Evolutionary conservation across 2,888 invertebrate genomes (phyloP), one percentile per base, ranked within the genome.

Genomic region (Herminia tarsipennalis): DNA sequence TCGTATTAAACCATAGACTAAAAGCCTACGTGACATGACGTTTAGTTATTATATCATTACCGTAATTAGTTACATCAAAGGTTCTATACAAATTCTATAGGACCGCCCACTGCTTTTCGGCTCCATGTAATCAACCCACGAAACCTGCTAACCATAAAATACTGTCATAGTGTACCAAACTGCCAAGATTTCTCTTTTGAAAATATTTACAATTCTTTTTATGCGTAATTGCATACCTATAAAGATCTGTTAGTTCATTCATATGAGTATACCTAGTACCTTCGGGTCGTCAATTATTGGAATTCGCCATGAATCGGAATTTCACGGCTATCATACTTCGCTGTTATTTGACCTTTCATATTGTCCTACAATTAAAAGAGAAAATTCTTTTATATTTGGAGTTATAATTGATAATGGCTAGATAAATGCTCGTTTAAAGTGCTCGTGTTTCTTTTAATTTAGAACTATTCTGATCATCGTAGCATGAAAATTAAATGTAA

Each of bases 21-120:
- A 76, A 81, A 79, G 70, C 75, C 79, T 79, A 79, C 76, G 73
- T 80, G 81, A 78, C 78, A 72, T 52, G 61, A 66, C 75, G 72
- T 72, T 66, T 46, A 52, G 49, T 38, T 56, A 50, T 62, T 61
- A 56, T 64, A 56, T 60, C 46, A 53, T 48, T 48, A 57, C 30
- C 27, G 43, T 47, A 54, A 63, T 68, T 73, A 64, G 64, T 60
- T 59, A 59, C 50, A 57, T 62, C 52, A 56, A 63, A 46, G 56
- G 51, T 52, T 52, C 52, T 45, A 58, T 56, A 54, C 45, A 56
- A 49, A 10, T 36, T 5, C 24, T 43, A 46, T 54, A 45, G 40
- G 46, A 55, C 45, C 66, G 61, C 66, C 70, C 60, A 69, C 62
- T 30, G 52, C 25, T 8, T 33, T 37, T 37, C 39, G 37, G 43